Percentiles rank a stretch among this genome's conserved stretches.
These are phyloP conservation scores for Diarsia brunnea DNA, from an alignment of 2,888 invertebrate genomes.

Conservation along the genomic window DNA sequence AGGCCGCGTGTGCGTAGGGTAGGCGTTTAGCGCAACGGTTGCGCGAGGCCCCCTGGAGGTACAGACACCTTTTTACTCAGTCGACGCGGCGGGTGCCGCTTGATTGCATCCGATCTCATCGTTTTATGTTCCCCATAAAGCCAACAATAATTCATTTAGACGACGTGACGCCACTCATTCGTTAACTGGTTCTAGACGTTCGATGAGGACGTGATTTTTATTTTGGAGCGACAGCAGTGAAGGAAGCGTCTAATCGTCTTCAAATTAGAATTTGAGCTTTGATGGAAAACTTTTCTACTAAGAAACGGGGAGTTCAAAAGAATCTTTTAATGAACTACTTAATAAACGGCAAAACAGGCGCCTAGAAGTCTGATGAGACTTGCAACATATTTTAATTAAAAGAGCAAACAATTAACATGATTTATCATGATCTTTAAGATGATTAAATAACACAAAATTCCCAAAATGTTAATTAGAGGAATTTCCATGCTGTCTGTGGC, in stretches of 20 bases:
- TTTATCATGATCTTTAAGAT: conserved; percentile 30
- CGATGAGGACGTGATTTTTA: conserved; percentile 69
- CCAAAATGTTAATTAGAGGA: conserved; percentile 5
- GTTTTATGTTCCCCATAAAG: conserved; percentile 90
- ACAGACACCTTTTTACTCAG: conserved; percentile 88
- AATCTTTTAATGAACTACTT: conserved; percentile 48
- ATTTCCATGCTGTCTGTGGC: conserved; percentile 20
- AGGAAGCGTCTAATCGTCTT: conserved; percentile 65
- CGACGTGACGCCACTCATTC: conserved; percentile 90
- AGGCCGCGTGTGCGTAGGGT: conserved; percentile 83
- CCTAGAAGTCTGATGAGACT: conserved; percentile 45
- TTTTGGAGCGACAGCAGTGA: conserved; percentile 62
- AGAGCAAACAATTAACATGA: conserved; percentile 26
- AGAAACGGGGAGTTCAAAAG: conserved; percentile 49
- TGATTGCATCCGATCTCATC: conserved; percentile 91
- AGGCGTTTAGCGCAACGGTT: conserved; percentile 86
- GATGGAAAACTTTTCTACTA: conserved; percentile 57
- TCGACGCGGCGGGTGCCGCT: conserved; percentile 88
- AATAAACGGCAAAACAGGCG: conserved; percentile 35
- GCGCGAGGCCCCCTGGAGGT: conserved; percentile 82
- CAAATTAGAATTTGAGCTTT: conserved; percentile 64
- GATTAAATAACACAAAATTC: conserved; percentile 19
- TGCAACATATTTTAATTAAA: conserved; percentile 25
- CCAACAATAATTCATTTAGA: conserved; percentile 91
- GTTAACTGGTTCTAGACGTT: conserved; percentile 86